Evolutionary conservation across 2,888 invertebrate species (phyloP), one percentile per base, ranked within the genome.

Genomic region (Craniophora ligustri): DNA sequence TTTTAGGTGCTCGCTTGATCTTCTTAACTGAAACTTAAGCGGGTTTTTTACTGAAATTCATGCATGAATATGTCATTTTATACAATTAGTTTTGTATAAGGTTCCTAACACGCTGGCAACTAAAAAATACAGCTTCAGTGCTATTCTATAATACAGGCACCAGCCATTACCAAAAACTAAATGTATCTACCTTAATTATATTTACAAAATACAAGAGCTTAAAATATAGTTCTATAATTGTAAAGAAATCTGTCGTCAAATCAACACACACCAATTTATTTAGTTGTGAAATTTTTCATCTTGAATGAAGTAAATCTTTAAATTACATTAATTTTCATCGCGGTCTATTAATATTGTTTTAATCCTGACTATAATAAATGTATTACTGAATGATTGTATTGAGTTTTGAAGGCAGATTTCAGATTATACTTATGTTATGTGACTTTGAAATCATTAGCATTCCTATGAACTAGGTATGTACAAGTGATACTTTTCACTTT

Each of bases 181-280:
- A 26, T 10, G 21, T 40, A 34, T 6, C 39, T 35, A 48, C 28
- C 14, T n/a, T 30, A 60, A 34, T 7, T 28, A 11, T 5, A 59
- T 28, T 38, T 16, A 2, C 11, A 8, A 23, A 15, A 4, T 14
- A 16, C 11, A 26, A 23, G 26, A 10, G 10, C 8, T 23, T 23
- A 23, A 10, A 23, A 10, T 1, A 10, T 10, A 23, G 2, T 23
- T 23, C 8, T 8, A 8, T n/a, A n/a, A n/a, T n/a, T n/a, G 3
- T 10, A 0, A 23, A 0, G 8, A 8, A 23, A n/a, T 26, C 3
- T 26, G n/a, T 1, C n/a, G 26, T n/a, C 26, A 26, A 26, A 26
- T 26, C 26, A 3, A 26, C 26, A n/a, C n/a, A n/a, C 4, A 26
- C 0, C 10, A 2, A 23, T 26, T 5, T n/a, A n/a, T n/a, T n/a